Evolutionary conservation across 2,888 invertebrate genomes (phyloP).

Genomic region (Drosophila fulvimacula): DNA sequence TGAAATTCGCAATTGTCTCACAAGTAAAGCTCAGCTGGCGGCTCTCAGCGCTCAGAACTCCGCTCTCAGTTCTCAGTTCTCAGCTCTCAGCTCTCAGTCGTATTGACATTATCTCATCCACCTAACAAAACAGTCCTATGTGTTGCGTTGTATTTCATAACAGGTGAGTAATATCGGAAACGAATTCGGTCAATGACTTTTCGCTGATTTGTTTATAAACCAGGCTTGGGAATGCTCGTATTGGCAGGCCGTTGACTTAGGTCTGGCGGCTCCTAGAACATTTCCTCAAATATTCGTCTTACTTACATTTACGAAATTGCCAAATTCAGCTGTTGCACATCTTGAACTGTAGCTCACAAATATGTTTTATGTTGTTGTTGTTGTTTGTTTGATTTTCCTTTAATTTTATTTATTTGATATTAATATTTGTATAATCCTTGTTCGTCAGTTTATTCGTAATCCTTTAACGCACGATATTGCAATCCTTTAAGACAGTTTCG

Average conservation of each 20-base stretch:
- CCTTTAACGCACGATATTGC: constrained; percentile 31
- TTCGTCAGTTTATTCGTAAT: constrained; percentile 33
- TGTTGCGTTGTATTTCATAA: constrained; percentile 68
- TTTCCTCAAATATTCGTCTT: constrained; percentile 52
- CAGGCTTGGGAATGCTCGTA: constrained; percentile 71
- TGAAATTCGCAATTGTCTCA: constrained; percentile 62
- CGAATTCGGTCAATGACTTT: constrained; percentile 78
- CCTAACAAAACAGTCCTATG: constrained; percentile 17
- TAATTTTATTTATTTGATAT: background rate
- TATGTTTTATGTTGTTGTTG: constrained; percentile 24
- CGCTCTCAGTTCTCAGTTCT: constrained; percentile 1
- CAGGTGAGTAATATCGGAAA: constrained; percentile 80
- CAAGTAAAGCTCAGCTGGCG: constrained; percentile 26
- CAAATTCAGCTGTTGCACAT: constrained; percentile 59
- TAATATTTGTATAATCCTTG: constrained; percentile 47
- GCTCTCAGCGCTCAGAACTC: background rate
- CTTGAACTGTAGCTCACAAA: constrained; percentile 34
- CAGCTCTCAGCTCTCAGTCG: constrained; percentile 17
- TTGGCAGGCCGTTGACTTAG: constrained; percentile 70
- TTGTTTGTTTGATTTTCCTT: background rate
- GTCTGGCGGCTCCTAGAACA: constrained; percentile 47
- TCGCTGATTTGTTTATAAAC: constrained; percentile 78
- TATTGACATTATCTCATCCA: constrained; percentile 2
- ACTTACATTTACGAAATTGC: constrained; percentile 72
- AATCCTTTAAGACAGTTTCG: constrained; percentile 64